A percentile compares a stretch with the other conserved stretches of the same genome.
These are phyloP conservation scores for Microcebus lehilahytsara DNA, from an alignment of 2,113 vertebrate genomes.

Conservation along the genomic window DNA sequence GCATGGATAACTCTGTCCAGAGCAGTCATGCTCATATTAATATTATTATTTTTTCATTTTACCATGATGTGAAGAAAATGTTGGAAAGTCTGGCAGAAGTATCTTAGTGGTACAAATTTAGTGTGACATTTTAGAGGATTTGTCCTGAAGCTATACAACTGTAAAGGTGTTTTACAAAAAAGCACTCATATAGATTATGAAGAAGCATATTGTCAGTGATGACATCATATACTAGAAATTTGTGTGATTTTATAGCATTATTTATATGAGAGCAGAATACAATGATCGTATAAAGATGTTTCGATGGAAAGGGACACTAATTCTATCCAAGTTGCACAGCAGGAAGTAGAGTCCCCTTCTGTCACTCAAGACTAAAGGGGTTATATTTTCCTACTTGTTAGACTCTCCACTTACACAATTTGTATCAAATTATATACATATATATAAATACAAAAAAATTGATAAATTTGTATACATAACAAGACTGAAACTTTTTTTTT, in stretches of 20 bases:
- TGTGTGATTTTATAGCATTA: background rate
- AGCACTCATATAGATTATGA: background rate
- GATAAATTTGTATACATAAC: background rate
- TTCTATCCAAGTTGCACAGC: background rate
- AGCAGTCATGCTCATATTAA: background rate
- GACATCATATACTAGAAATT: background rate
- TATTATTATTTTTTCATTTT: background rate
- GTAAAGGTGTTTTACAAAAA: background rate
- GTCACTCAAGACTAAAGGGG: background rate
- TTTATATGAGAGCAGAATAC: background rate
- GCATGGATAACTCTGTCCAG: background rate
- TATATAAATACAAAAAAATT: background rate
- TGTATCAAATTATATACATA: background rate
- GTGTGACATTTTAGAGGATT: background rate
- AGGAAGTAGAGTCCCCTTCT: background rate
- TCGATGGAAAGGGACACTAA: background rate
- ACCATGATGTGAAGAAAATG: background rate
- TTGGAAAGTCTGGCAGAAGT: background rate
- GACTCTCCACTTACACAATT: background rate
- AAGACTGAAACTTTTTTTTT: background rate
- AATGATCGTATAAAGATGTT: background rate
- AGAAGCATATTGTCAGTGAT: background rate
- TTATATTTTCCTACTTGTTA: background rate
- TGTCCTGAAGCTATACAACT: background rate
- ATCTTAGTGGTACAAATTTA: background rate